Evolutionary conservation across 2,797 vertebrate genomes (phyloP).

Genomic region (Bovichtus diacanthus): DNA sequence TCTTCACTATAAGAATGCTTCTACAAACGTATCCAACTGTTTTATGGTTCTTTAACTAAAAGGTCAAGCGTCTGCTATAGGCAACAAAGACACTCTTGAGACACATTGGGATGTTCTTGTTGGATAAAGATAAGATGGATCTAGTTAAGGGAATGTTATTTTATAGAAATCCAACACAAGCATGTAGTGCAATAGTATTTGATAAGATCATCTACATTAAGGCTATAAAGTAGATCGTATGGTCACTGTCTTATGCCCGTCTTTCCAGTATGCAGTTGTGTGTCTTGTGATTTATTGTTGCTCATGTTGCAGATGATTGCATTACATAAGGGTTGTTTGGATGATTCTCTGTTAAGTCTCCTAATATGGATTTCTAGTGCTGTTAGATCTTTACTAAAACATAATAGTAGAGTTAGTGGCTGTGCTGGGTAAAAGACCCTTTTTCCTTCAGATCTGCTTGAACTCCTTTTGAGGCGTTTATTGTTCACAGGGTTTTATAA

Average conservation of each 20-base stretch:
- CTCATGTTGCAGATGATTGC: not conserved
- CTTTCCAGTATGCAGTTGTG: not conserved
- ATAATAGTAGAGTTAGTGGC: not conserved
- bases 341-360: not conserved
- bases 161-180: not conserved
- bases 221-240: not conserved
- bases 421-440: not conserved
- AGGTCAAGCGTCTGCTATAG: not conserved
- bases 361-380: not conserved
- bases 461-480: not conserved
- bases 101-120: not conserved
- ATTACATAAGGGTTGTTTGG: not conserved
- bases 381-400: slow-evolving; percentile 7
- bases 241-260: not conserved
- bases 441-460: not conserved
- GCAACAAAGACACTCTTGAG: not conserved
- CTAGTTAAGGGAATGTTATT: not conserved
- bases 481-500: not conserved
- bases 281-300: not conserved
- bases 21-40: not conserved
- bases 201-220: not conserved
- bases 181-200: not conserved
- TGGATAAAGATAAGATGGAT: not conserved
- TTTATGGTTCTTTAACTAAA: not conserved
- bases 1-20: not conserved